phyloP scores from a whole-genome alignment of 1,140 invertebrate species.

The Branchinecta lynchi region DNA sequence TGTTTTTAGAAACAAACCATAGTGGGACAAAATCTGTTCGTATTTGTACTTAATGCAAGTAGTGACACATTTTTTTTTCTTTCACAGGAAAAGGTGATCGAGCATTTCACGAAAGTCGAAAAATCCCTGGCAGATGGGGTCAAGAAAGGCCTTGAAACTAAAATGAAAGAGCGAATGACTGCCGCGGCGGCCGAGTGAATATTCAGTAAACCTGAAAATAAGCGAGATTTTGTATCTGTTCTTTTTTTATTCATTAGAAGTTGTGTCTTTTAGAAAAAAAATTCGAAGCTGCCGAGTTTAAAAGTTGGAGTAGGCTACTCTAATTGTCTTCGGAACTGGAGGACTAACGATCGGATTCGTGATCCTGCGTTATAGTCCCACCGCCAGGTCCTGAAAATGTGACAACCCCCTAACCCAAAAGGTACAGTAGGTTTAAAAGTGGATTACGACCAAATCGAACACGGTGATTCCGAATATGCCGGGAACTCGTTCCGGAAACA shows the following conservation, averaged over 20 bases:
- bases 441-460: constrained; percentile 1
- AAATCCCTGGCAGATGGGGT: not conserved
- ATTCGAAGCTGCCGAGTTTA: too few relatives aligned
- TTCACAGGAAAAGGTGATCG: not conserved
- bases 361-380: not conserved
- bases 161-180: not conserved
- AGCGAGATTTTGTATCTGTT: too few relatives aligned
- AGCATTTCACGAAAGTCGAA: not conserved
- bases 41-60: not conserved
- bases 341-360: too few relatives aligned
- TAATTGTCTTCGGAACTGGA: too few relatives aligned
- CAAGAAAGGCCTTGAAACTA: not conserved
- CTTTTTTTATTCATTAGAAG: too few relatives aligned
- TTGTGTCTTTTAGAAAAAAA: too few relatives aligned
- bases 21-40: not conserved
- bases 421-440: too few relatives aligned
- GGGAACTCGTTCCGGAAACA: not conserved
- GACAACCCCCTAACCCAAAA: constrained; percentile 8
- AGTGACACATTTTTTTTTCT: not conserved
- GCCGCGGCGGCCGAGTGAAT: not conserved
- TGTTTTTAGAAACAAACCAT: too few relatives aligned
- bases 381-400: constrained; percentile 4
- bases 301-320: too few relatives aligned
- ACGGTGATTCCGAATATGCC: constrained; percentile 8
- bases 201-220: not conserved